phyloP scores from a whole-genome alignment of 2,113 vertebrate species.

The Tor tambroides region DNA sequence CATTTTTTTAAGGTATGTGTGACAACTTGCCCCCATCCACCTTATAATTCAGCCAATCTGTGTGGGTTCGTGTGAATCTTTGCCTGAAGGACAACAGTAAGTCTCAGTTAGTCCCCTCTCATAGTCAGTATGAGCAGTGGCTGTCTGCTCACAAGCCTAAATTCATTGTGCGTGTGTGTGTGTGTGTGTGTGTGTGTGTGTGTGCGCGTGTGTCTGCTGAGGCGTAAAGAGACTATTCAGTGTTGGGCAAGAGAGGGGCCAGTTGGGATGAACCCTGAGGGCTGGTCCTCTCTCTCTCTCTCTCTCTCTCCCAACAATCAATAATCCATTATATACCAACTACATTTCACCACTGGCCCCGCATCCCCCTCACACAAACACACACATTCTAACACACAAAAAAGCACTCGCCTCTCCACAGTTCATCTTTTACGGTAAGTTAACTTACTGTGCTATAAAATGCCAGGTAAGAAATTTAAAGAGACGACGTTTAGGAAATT shows the following conservation, averaged over 20 bases:
- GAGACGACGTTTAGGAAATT: slow-evolving; percentile 26
- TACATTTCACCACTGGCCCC: slow-evolving; percentile 73
- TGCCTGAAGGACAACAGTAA: slow-evolving; percentile 45
- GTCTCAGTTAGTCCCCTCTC: slow-evolving; percentile 24
- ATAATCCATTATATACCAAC: slow-evolving; percentile 95
- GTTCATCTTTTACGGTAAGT: slow-evolving; percentile 38
- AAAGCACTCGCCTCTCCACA: slow-evolving; percentile 25
- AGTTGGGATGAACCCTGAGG: slow-evolving; percentile 82
- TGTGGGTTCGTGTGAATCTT: slow-evolving; percentile 5
- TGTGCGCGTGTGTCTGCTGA: slow-evolving; percentile 64
- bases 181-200: slow-evolving; percentile 51
- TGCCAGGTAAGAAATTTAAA: slow-evolving; percentile 32
- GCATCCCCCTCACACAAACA: slow-evolving; percentile 44
- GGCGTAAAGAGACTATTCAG: slow-evolving; percentile 88
- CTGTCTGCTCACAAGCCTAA: slow-evolving; percentile 61
- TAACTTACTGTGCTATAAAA: slow-evolving; percentile 37
- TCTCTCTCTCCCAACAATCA: slow-evolving; percentile 74
- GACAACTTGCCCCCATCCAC: not conserved
- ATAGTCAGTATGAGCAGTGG: slow-evolving; percentile 44
- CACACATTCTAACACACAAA: slow-evolving; percentile 42
- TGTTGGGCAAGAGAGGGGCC: slow-evolving; percentile 79
- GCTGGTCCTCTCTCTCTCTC: slow-evolving; percentile 78
- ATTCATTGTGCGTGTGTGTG: slow-evolving; percentile 71
- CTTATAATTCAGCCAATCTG: not conserved
- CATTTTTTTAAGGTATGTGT: not conserved